Percentiles rank a stretch among this genome's conserved stretches.
These are phyloP conservation scores for Drosophila repleta DNA, from an alignment of 1,140 invertebrate species.

Conservation along the genomic window DNA sequence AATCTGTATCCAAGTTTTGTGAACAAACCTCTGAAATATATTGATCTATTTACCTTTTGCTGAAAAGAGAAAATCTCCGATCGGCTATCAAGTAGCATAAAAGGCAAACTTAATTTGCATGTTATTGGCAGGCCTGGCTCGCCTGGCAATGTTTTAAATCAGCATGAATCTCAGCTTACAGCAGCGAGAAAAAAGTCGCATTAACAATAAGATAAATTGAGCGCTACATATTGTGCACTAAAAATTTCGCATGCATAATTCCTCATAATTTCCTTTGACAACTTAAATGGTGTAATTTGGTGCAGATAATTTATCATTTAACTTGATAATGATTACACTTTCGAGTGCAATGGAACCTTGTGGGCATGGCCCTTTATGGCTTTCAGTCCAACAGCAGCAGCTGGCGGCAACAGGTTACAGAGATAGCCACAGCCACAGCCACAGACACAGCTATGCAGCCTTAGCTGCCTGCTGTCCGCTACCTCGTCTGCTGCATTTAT, in stretches of 20 bases:
- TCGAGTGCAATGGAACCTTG: constrained; percentile 38
- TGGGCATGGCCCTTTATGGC: constrained; percentile 17
- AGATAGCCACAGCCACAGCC: neutral
- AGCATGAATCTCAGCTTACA: neutral
- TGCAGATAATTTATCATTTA: constrained; percentile 73
- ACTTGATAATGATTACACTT: constrained; percentile 78
- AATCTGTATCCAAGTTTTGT: too few species aligned
- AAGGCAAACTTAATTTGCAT: too few species aligned
- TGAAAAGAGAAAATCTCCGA: too few species aligned
- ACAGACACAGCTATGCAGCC: too few species aligned
- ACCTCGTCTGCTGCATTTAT: constrained; percentile 20
- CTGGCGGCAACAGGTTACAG: constrained; percentile 36
- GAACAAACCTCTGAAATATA: too few species aligned
- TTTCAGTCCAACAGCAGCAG: neutral
- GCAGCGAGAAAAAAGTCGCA: neutral
- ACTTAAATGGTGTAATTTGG: constrained; percentile 72
- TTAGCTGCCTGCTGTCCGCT: constrained; percentile 4
- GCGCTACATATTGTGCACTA: constrained; percentile 20
- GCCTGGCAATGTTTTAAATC: constrained; percentile 4
- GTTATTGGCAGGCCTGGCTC: too few species aligned
- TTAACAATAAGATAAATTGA: constrained; percentile 43
- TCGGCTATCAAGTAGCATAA: too few species aligned
- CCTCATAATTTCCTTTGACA: constrained; percentile 71
- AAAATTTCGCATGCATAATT: constrained; percentile 55
- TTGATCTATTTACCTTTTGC: too few species aligned